phyloP scores from a whole-genome alignment of 53 echinoderm and acorn worm genomes.

The Astropecten irregularis region DNA sequence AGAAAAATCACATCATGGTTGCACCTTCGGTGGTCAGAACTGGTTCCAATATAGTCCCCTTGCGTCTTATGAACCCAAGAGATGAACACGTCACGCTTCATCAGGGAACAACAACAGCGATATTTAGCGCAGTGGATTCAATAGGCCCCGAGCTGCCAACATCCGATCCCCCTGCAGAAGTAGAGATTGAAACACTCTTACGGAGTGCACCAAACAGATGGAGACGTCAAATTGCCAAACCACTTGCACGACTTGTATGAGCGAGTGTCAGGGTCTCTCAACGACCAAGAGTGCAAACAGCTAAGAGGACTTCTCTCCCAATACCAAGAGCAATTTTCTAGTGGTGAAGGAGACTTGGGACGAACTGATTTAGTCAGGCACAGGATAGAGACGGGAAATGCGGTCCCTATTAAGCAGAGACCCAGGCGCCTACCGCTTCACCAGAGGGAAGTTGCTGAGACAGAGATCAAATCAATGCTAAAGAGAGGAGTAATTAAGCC shows the following conservation, averaged over 20 bases:
- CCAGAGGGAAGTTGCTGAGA: neutral
- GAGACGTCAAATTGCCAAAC: neutral
- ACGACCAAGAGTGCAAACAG: neutral
- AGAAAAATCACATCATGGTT: neutral
- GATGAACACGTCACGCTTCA: neutral
- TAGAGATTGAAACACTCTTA: neutral
- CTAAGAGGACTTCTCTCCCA: neutral
- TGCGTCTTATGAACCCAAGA: neutral
- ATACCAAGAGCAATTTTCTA: neutral
- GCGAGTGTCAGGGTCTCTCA: neutral
- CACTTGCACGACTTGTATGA: neutral
- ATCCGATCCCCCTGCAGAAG: neutral
- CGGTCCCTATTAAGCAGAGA: constrained; percentile 13
- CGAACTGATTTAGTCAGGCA: constrained; percentile 23
- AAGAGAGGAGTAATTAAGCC: constrained; percentile 13
- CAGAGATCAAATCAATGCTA: constrained; percentile 5
- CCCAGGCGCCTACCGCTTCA: constrained; percentile 10
- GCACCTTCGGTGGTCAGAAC: neutral
- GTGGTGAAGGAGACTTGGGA: neutral
- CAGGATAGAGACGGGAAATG: constrained; percentile 23
- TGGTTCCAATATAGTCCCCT: neutral
- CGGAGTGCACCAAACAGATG: neutral
- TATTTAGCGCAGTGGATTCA: neutral
- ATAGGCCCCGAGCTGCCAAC: neutral
- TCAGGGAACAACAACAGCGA: neutral